Evolutionary conservation across 2,797 vertebrate genomes (phyloP).

Genomic region (Zenarchopterus dispar): DNA sequence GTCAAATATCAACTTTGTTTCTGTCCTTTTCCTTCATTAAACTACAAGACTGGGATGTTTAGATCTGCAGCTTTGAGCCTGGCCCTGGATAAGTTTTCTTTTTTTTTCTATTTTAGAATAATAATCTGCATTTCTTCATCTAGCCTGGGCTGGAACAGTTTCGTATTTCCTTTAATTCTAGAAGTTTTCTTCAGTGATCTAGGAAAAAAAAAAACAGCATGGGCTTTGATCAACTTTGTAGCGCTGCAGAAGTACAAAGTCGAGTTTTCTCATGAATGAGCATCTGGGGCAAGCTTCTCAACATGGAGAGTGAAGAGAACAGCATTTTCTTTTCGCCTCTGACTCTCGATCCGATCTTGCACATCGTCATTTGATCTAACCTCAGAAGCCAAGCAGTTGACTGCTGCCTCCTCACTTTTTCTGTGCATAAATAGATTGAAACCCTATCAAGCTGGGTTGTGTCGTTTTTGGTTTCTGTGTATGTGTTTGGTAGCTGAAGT

Average conservation of each 20-base stretch:
- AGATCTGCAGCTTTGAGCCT: too few relatives aligned
- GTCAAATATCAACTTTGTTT: too few relatives aligned
- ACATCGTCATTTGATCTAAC: constrained; percentile 8
- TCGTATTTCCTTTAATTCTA: background rate
- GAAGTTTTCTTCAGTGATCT: constrained; percentile 1
- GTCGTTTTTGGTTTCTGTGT: background rate
- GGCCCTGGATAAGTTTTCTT: too few relatives aligned
- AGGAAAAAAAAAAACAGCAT: background rate
- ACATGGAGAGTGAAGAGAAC: too few relatives aligned
- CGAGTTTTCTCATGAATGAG: background rate
- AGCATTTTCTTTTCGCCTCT: too few relatives aligned
- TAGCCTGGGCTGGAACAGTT: too few relatives aligned
- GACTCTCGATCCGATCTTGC: background rate
- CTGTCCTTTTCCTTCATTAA: too few relatives aligned
- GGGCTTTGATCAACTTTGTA: background rate
- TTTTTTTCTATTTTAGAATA: too few relatives aligned
- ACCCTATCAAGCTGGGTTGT: too few relatives aligned
- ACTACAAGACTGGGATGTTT: too few relatives aligned
- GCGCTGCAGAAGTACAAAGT: background rate
- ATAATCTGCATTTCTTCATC: too few relatives aligned
- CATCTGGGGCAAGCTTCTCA: background rate
- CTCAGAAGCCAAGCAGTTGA: constrained; percentile 4
- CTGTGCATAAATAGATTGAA: background rate
- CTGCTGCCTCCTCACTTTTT: constrained; percentile 2
- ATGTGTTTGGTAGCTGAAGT: background rate